Evolutionary conservation across 2,888 invertebrate species (phyloP).

Genomic region (Lepidocyrtoides sp.): DNA sequence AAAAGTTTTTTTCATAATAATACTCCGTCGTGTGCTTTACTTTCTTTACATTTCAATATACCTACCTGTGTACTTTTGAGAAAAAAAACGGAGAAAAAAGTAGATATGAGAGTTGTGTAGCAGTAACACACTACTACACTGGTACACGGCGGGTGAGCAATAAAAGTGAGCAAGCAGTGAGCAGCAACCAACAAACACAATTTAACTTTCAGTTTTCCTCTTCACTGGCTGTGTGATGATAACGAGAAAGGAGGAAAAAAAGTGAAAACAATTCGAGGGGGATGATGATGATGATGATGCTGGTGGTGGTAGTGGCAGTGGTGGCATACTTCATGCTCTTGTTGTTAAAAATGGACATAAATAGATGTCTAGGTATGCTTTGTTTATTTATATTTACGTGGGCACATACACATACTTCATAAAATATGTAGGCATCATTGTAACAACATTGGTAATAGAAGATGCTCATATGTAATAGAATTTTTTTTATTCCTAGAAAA

Average conservation of each 20-base stretch:
- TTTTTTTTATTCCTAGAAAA: not conserved
- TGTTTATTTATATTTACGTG: not conserved
- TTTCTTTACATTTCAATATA: not conserved
- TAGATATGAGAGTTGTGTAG: not conserved
- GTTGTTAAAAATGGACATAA: not conserved
- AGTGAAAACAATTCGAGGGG: conserved; percentile 32
- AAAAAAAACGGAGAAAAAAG: not conserved
- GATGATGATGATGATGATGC: conserved; percentile 22
- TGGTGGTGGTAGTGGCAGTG: too few relatives aligned
- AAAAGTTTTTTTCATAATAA: conserved; percentile 9
- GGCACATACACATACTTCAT: not conserved
- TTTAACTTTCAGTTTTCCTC: conserved; percentile 67
- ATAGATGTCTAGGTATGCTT: not conserved
- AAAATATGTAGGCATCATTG: not conserved
- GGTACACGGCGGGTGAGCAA: conserved; percentile 20
- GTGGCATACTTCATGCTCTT: conserved; percentile 30
- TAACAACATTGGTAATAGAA: too few relatives aligned
- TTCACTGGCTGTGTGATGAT: conserved; percentile 53
- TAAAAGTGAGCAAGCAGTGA: conserved; percentile 32
- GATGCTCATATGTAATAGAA: not conserved
- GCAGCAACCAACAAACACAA: conserved; percentile 57
- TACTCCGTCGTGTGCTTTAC: not conserved
- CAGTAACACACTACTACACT: not conserved
- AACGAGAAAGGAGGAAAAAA: conserved; percentile 7
- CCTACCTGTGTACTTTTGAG: not conserved